Evolutionary conservation across 2,888 invertebrate species (phyloP), one percentile per base, ranked within the genome.

Genomic region (Dusona sp.): DNA sequence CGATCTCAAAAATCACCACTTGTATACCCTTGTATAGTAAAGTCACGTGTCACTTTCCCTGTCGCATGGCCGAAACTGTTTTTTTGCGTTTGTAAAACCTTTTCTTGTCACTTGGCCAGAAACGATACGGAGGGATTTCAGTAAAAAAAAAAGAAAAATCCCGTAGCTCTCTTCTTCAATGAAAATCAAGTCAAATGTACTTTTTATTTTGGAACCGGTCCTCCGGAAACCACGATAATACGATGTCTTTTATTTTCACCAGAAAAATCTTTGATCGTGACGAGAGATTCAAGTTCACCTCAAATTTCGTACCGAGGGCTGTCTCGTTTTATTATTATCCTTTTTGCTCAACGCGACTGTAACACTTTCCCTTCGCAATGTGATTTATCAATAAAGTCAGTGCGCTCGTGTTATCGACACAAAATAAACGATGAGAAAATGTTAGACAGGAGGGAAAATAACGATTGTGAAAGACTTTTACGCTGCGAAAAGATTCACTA

Each of bases 381-480:
- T 48, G 64, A n/a, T 45, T 67, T 54, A 77, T 73, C 73, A 78
- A 78, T 38, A 78, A 67, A 81, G 77, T 78, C 42, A 42, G 45
- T 29, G 57, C 29, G 36, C 48, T 64, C 33, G 33, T 36, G 48
- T 29, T 36, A 77, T 45, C 64, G 36, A 38, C 54, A 42, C 16
- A 42, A 79, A 45, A 42, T 57, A 80, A 82, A 74, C 67, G 73
- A 78, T 77, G 19, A 51, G 42, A 42, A 42, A 61, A 74, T 61
- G 36, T 74, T 33, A 64, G 42, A 25, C 25, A 33, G 33, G 42
- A 73, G 77, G 64, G 51, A 85, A 78, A 83, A 83, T 61, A 70
- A 75, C 79, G 29, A 72, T 67, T 25, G 64, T 36, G 29, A 80
- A 64, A 70, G 70, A 83, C 79, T 82, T 70, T 80, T 38, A 57